phyloP scores from a whole-genome alignment of 2,888 invertebrate species.

The Erynnis tages region DNA sequence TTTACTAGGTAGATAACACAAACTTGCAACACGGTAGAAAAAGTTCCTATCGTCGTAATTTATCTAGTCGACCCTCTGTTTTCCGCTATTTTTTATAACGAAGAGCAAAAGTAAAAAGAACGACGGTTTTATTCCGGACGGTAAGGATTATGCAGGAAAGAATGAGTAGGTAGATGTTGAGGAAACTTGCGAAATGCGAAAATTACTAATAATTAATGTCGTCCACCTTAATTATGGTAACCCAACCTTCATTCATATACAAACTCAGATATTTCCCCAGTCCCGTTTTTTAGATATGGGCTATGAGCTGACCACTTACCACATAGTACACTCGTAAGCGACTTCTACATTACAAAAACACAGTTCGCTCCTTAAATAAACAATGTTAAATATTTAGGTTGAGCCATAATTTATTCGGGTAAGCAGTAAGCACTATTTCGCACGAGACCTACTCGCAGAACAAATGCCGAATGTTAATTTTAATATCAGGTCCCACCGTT shows the following conservation, averaged over 20 bases:
- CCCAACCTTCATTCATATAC: too few species aligned
- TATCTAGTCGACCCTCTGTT: constrained; percentile 17
- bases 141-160: too few species aligned
- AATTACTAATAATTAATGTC: too few species aligned
- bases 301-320: too few species aligned
- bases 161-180: too few species aligned
- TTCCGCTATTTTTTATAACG: constrained; percentile 19
- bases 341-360: too few species aligned
- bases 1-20: constrained; percentile 19
- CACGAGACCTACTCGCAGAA: constrained; percentile 10
- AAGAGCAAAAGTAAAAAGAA: background rate
- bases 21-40: constrained; percentile 18
- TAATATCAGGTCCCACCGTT: constrained; percentile 4
- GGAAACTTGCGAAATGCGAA: too few species aligned
- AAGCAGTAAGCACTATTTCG: constrained; percentile 8
- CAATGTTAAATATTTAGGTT: constrained; percentile 5
- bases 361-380: too few species aligned
- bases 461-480: constrained; percentile 14
- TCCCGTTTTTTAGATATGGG: too few species aligned
- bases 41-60: constrained; percentile 21
- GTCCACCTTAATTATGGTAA: too few species aligned
- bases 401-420: constrained; percentile 9
- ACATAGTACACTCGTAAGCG: too few species aligned
- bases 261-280: too few species aligned
- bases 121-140: background rate